These are phyloP conservation scores for Ditula angustiorana DNA, from an alignment of 2,888 invertebrate species.

Conservation along the genomic window DNA sequence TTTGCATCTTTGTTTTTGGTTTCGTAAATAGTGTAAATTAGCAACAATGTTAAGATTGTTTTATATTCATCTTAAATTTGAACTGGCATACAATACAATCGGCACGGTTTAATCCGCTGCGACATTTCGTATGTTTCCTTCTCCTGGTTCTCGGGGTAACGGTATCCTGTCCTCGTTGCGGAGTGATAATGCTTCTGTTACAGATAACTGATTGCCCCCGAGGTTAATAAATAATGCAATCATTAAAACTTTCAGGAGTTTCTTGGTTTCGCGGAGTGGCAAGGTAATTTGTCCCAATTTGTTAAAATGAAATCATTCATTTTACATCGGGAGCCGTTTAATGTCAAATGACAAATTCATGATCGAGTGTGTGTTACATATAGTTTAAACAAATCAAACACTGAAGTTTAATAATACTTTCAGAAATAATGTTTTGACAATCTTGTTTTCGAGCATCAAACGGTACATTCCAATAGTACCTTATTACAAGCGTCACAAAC, in stretches of 20 bases:
- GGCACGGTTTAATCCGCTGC: constrained; percentile 13
- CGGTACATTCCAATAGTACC: too few relatives aligned
- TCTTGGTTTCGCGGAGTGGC: too few relatives aligned
- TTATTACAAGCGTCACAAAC: neutral
- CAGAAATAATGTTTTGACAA: too few relatives aligned
- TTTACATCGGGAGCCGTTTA: too few relatives aligned
- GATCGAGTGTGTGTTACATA: too few relatives aligned
- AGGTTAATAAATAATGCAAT: neutral
- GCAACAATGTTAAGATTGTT: neutral
- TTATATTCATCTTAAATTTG: neutral
- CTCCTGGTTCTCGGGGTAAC: constrained; percentile 60
- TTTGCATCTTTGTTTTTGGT: neutral
- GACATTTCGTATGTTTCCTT: constrained; percentile 17
- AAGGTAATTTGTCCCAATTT: too few relatives aligned
- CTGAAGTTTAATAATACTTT: too few relatives aligned
- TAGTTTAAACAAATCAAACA: too few relatives aligned
- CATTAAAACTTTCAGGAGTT: neutral
- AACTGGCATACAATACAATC: neutral
- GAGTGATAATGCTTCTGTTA: constrained; percentile 73
- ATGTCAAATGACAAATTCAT: too few relatives aligned
- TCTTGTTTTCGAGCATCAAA: too few relatives aligned
- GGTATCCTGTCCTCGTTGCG: constrained; percentile 69
- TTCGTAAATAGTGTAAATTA: too few relatives aligned
- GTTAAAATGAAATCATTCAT: too few relatives aligned
- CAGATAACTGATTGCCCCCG: constrained; percentile 56